Evolutionary conservation across 2,113 vertebrate genomes (phyloP), one percentile per base, ranked within the genome.

Genomic region (Phaethornis superciliosus): DNA sequence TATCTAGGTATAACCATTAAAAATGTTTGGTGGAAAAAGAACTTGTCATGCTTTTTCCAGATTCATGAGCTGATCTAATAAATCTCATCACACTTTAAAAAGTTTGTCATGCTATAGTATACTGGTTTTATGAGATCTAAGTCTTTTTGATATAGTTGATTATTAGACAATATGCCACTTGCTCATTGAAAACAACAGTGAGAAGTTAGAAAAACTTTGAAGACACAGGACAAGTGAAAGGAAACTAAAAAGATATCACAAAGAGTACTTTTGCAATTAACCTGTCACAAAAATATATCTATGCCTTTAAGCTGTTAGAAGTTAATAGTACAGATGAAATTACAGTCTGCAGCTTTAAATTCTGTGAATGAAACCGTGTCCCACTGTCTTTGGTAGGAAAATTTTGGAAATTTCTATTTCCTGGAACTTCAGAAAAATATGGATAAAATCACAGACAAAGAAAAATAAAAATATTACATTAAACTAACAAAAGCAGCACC

Each of bases 41-140:
- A 3, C 2, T 26, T 68, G 4, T 1, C 4, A 14, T 46, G 2
- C 0, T 58, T 74, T 72, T 49, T 69, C 17, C 33, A 68, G 4
- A 5, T 74, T 70, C 81, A 35, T 62, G 6, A 81, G 18, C 11
- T 44, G 16, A 27, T 58, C 30, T 49, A 74, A 65, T 32, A 58
- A 40, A 75, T 46, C 18, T 32, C 35, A 12, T 16, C 74, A 24
- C 9, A 76, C 18, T 12, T 4, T 46, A 60, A 32, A 33, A 82
- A 64, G 1, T 26, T 59, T 75, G 23, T 60, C 28, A 20, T 46
- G 3, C 8, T 69, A 17, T 24, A 11, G 12, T 32, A 28, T 17
- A 21, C 13, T 46, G 16, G 3, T 56, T 85, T 35, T 85, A 30
- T 56, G 51, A 24, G 7, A 60, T 26, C 2, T 52, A 67, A 35